Evolutionary conservation across 2,888 invertebrate species (phyloP).

Genomic region (Callyntrura guangdongensis): DNA sequence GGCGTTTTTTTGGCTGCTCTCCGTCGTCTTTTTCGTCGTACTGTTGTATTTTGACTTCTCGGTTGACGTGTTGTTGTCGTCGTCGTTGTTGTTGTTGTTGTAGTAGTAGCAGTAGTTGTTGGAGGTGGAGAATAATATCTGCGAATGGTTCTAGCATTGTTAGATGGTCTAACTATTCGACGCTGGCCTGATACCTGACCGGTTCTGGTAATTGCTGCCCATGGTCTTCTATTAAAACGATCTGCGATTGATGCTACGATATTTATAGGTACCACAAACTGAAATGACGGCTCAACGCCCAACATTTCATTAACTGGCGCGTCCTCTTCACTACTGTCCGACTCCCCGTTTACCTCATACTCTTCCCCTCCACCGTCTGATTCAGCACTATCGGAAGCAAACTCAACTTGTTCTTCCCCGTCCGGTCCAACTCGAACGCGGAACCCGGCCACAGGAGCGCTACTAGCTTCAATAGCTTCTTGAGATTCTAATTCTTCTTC

Average conservation of each 20-base stretch:
- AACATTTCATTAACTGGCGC: conserved; percentile 36
- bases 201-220: neutral
- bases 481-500: neutral
- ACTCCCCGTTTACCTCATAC: neutral
- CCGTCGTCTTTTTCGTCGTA: conserved; percentile 12
- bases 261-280: conserved; percentile 36
- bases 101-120: neutral
- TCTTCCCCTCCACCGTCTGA: too few species aligned
- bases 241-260: conserved; percentile 38
- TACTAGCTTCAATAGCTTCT: conserved; percentile 33
- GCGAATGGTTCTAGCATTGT: neutral
- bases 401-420: conserved; percentile 78
- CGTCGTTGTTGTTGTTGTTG: too few species aligned
- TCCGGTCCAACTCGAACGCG: conserved; percentile 73
- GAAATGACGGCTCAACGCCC: conserved; percentile 65
- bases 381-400: conserved; percentile 65
- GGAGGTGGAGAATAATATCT: neutral
- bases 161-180: neutral
- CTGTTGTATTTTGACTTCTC: neutral
- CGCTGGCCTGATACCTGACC: neutral
- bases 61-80: neutral
- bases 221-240: conserved; percentile 22
- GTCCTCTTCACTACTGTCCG: conserved; percentile 48
- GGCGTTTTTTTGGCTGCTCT: conserved; percentile 42
- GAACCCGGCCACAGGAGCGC: conserved; percentile 73